phyloP scores from a whole-genome alignment of 2,888 invertebrate species.

The Epiblema foenella region DNA sequence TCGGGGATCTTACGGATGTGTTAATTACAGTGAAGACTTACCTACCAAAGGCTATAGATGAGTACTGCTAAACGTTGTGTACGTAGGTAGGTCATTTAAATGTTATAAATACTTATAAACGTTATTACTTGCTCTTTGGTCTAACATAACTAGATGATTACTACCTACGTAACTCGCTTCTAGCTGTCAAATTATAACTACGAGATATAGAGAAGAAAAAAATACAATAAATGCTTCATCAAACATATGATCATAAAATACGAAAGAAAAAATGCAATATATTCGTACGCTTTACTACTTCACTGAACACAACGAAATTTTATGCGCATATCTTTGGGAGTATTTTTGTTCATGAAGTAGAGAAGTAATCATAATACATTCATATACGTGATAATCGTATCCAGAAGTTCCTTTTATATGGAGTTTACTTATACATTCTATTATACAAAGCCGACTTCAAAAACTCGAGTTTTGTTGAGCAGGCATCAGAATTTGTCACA shows the following conservation, averaged over 20 bases:
- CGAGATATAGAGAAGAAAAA: constrained; percentile 3
- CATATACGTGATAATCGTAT: background rate
- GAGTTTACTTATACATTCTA: constrained; percentile 13
- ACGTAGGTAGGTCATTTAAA: too few relatives aligned
- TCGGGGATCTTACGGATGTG: background rate
- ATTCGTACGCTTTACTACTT: constrained; percentile 17
- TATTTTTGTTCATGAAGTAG: constrained; percentile 1
- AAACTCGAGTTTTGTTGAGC: background rate
- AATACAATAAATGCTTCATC: constrained; percentile 15
- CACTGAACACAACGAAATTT: constrained; percentile 11
- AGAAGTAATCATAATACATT: constrained; percentile 5
- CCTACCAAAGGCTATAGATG: background rate
- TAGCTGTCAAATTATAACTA: background rate
- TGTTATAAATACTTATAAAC: too few relatives aligned
- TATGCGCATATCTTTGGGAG: constrained; percentile 23
- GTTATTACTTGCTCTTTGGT: too few relatives aligned
- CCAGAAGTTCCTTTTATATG: background rate
- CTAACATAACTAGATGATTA: too few relatives aligned
- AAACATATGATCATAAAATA: constrained; percentile 13
- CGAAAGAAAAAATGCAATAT: constrained; percentile 13
- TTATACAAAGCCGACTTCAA: constrained; percentile 8
- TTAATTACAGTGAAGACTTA: background rate
- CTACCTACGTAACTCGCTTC: background rate
- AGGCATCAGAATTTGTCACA: background rate
- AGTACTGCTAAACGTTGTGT: background rate